Evolutionary conservation across 2,888 invertebrate genomes (phyloP).

Genomic region (Hypercompe scribonia): DNA sequence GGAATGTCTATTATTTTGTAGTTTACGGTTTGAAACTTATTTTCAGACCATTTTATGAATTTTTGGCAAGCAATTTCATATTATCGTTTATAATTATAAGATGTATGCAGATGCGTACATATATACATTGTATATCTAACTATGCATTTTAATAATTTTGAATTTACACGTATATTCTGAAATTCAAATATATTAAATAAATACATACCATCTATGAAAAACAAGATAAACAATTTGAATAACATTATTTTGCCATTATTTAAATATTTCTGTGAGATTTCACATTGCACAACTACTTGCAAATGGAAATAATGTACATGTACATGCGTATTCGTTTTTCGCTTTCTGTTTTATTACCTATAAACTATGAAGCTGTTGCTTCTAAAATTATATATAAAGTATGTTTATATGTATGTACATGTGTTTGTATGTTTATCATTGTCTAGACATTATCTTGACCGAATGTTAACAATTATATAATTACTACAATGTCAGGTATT

Average conservation of each 20-base stretch:
- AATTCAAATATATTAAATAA: not conserved
- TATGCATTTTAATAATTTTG: too few species aligned
- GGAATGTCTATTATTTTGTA: not conserved
- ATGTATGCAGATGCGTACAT: not conserved
- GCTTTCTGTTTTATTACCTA: slow-evolving; percentile 17
- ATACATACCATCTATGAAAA: slow-evolving; percentile 13
- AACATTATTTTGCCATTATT: slow-evolving; percentile 18
- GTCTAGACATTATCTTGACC: not conserved
- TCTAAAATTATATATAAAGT: not conserved
- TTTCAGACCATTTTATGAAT: not conserved
- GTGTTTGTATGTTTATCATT: not conserved
- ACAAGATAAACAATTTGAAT: not conserved
- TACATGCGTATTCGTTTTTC: not conserved
- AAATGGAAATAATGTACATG: not conserved
- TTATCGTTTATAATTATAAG: not conserved
- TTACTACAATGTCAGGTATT: not conserved
- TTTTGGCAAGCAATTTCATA: not conserved
- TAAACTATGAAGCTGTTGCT: slow-evolving; percentile 5
- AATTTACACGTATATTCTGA: too few species aligned
- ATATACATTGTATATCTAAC: too few species aligned
- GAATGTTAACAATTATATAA: not conserved
- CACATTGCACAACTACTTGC: slow-evolving; percentile 7
- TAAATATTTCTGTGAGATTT: slow-evolving; percentile 6
- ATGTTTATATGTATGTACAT: not conserved
- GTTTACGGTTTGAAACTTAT: not conserved